Conservation (phyloP, 2,797 vertebrate species). For the Gallinago solitaria region DNA sequence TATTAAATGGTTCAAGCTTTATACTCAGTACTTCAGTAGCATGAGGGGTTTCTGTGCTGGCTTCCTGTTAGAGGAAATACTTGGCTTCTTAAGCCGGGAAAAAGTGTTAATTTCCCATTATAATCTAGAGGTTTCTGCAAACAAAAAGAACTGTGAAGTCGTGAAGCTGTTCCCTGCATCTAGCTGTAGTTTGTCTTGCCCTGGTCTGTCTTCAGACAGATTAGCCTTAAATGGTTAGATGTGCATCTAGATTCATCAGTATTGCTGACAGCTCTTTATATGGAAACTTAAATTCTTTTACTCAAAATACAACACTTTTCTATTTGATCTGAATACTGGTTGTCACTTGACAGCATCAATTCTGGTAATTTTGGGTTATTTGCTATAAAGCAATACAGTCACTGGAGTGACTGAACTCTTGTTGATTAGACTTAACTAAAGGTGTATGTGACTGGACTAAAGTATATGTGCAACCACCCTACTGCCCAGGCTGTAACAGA, state of each 20-base stretch:
- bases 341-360: not conserved
- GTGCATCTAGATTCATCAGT: not conserved
- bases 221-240: not conserved
- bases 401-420: not conserved
- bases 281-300: not conserved
- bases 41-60: not conserved
- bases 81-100: not conserved
- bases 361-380: not conserved
- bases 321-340: not conserved
- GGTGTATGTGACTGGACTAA: not conserved
- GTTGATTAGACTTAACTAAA: not conserved
- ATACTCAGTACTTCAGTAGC: not conserved
- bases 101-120: not conserved
- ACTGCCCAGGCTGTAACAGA: not conserved
- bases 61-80: not conserved
- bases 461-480: not conserved
- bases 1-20: not conserved
- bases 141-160: not conserved
- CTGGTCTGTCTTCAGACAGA: not conserved
- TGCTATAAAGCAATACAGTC: not conserved
- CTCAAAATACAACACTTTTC: not conserved
- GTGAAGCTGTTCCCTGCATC: not conserved
- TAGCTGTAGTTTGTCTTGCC: not conserved
- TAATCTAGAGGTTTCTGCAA: not conserved
- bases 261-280: not conserved